A percentile compares a stretch with the other conserved stretches of the same genome.
Evolutionary conservation across 2,888 invertebrate genomes (phyloP).

Genomic region (Dioctria rufipes): DNA sequence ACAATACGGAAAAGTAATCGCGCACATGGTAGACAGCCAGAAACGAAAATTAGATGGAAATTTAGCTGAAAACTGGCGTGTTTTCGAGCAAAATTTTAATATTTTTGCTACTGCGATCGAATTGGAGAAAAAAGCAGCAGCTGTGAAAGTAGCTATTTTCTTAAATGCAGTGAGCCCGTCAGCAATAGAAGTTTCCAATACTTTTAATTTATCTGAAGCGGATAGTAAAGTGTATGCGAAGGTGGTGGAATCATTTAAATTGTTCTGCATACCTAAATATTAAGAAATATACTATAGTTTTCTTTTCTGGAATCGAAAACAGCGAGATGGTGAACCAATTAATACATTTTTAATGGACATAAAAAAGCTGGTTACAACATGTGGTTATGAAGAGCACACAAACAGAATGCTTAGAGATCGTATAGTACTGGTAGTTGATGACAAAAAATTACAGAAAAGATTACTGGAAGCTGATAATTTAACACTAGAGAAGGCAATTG

Average conservation of each 20-base stretch:
- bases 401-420: too few relatives aligned
- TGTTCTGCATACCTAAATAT: constrained; percentile 57
- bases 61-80: constrained; percentile 62
- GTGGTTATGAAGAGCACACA: constrained; percentile 55
- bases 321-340: constrained; percentile 58
- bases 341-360: constrained; percentile 60
- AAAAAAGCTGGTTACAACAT: constrained; percentile 57
- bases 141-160: constrained; percentile 59
- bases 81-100: constrained; percentile 9
- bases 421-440: too few relatives aligned
- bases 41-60: constrained; percentile 56
- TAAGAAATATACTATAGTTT: constrained; percentile 58
- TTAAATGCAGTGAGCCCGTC: constrained; percentile 25
- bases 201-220: constrained; percentile 58
- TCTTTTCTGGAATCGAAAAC: constrained; percentile 54
- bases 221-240: background rate
- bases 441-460: too few relatives aligned
- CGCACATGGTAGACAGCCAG: constrained; percentile 36
- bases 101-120: constrained; percentile 62
- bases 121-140: constrained; percentile 57
- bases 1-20: background rate
- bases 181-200: constrained; percentile 3
- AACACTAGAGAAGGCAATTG: too few relatives aligned
- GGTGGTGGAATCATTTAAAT: constrained; percentile 60
- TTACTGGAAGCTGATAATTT: too few relatives aligned